Percentiles rank a stretch among this genome's conserved stretches.
Conservation (phyloP, 35 echinoderm and acorn worm genomes). For the Anneissia japonica region DNA sequence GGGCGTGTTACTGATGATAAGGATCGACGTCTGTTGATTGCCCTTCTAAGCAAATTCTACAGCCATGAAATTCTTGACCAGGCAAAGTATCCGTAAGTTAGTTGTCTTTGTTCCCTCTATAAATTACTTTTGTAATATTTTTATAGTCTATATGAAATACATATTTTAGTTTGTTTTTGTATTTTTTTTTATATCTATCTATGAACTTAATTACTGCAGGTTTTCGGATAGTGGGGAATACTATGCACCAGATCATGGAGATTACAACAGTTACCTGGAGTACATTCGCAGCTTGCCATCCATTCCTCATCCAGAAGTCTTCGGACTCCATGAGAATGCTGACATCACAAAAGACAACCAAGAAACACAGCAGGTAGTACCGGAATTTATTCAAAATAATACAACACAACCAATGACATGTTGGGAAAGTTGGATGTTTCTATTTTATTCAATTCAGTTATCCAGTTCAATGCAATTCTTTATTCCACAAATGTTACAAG, state of each 20-base stretch:
- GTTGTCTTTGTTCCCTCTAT: background rate
- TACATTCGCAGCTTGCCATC: slow-evolving; percentile 77
- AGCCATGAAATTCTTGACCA: slow-evolving; percentile 39
- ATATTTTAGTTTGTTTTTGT: background rate
- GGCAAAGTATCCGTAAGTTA: slow-evolving; percentile 71
- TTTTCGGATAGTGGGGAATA: slow-evolving; percentile 90
- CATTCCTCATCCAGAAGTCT: slow-evolving; percentile 91
- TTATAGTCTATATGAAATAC: background rate
- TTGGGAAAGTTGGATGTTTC: too few species aligned
- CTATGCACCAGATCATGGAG: slow-evolving; percentile 66
- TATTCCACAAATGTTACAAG: too few species aligned
- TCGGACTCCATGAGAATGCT: slow-evolving; percentile 96
- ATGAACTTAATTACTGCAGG: slow-evolving; percentile 56
- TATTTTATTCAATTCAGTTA: too few species aligned
- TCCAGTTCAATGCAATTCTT: too few species aligned
- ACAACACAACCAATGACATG: too few species aligned
- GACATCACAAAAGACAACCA: slow-evolving; percentile 99
- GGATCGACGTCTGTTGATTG: slow-evolving; percentile 80
- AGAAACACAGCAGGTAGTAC: slow-evolving; percentile 91
- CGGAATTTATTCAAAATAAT: too few species aligned
- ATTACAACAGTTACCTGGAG: slow-evolving; percentile 74
- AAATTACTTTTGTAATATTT: background rate
- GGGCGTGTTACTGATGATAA: slow-evolving; percentile 98
- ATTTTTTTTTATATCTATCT: slow-evolving; percentile 25
- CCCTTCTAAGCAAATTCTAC: slow-evolving; percentile 83